Conservation (phyloP, 2,888 invertebrate genomes). For the Siphlonurus alternatus region DNA sequence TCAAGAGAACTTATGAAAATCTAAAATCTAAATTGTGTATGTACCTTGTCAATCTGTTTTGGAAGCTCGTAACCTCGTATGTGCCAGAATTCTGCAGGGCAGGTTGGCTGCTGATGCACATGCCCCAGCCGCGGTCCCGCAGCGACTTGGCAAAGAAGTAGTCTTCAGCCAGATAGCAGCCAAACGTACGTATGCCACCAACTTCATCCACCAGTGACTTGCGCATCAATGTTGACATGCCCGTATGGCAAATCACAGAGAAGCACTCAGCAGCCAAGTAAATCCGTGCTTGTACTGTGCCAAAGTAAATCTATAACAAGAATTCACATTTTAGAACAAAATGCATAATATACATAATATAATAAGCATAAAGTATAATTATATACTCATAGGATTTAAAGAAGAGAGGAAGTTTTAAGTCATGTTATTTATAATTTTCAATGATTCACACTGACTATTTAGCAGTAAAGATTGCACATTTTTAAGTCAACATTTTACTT, state of each 20-base stretch:
- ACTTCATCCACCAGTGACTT: conserved; percentile 77
- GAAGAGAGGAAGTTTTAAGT: too few species aligned
- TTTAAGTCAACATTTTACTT: too few species aligned
- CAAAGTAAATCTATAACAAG: conserved; percentile 64
- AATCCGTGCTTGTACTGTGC: conserved; percentile 90
- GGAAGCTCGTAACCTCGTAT: conserved; percentile 71
- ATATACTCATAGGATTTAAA: too few species aligned
- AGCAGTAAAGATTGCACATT: too few species aligned
- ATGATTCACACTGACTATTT: too few species aligned
- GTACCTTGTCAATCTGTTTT: conserved; percentile 50
- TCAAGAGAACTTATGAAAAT: too few species aligned
- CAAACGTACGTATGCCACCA: conserved; percentile 82
- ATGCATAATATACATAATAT: too few species aligned
- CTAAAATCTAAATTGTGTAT: too few species aligned
- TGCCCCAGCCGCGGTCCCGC: conserved; percentile 74
- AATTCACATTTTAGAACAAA: too few species aligned
- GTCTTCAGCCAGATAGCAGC: conserved; percentile 93
- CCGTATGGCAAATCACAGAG: conserved; percentile 92
- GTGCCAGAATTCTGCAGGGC: conserved; percentile 91
- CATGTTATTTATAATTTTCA: too few species aligned
- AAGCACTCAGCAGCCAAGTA: conserved; percentile 85
- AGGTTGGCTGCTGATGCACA: conserved; percentile 80
- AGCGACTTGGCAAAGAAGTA: conserved; percentile 91
- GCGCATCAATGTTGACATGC: conserved; percentile 91
- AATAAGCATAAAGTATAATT: too few species aligned